Conservation (phyloP, 2,888 invertebrate species). For the Cheiracanthium punctorium region DNA sequence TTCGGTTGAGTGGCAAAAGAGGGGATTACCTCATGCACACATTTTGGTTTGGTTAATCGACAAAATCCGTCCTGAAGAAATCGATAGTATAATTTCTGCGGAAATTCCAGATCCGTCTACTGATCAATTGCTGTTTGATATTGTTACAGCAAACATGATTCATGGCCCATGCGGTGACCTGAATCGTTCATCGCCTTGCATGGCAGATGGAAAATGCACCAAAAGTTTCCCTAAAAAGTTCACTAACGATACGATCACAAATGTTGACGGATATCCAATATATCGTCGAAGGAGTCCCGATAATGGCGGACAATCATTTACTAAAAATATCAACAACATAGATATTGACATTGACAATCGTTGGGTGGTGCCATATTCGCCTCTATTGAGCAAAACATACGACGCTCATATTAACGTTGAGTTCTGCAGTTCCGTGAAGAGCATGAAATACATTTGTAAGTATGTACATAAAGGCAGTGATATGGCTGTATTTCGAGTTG, state of each 20-base stretch:
- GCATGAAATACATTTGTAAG: no score
- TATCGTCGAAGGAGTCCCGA: slow-evolving; percentile 19
- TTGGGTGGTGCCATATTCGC: no score
- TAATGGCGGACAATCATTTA: slow-evolving; percentile 23
- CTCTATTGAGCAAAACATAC: no score
- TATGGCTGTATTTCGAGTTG: no score
- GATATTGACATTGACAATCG: neutral
- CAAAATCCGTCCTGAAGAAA: slow-evolving; percentile 21
- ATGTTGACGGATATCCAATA: neutral
- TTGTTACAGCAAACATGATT: slow-evolving; percentile 40
- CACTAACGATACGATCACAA: neutral
- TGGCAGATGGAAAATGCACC: slow-evolving; percentile 11
- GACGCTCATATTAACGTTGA: no score
- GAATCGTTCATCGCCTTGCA: slow-evolving; percentile 7
- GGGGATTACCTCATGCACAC: slow-evolving; percentile 74
- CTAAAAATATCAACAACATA: slow-evolving; percentile 7
- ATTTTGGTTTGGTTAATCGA: slow-evolving; percentile 43
- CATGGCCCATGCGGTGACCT: slow-evolving; percentile 14
- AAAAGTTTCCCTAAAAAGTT: neutral
- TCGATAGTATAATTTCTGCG: slow-evolving; percentile 49
- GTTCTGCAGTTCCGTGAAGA: no score
- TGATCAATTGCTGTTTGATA: neutral
- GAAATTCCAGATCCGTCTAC: slow-evolving; percentile 26
- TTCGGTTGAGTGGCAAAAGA: slow-evolving; percentile 74
- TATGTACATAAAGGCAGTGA: no score